phyloP scores from a whole-genome alignment of 2,113 vertebrate species.

The Carassius carassius region DNA sequence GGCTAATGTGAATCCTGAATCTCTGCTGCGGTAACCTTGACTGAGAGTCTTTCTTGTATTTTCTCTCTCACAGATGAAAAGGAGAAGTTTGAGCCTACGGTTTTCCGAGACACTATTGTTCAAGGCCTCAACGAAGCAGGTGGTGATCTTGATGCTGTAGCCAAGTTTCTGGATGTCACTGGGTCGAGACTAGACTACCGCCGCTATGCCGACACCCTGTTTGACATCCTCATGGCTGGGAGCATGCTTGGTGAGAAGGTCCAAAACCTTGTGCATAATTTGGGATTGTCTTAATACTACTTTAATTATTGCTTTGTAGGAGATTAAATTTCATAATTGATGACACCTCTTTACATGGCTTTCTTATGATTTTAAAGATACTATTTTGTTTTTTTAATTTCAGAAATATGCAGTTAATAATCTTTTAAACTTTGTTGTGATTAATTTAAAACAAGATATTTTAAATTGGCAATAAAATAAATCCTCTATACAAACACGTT shows the following conservation, averaged over 20 bases:
- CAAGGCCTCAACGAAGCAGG: constrained; percentile 90
- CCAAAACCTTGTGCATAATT: background rate
- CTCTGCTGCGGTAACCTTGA: background rate
- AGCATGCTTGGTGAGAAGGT: constrained; percentile 87
- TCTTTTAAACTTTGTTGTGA: background rate
- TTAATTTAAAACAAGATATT: background rate
- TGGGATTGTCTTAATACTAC: background rate
- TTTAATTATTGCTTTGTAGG: background rate
- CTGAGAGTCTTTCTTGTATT: background rate
- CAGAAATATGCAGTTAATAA: background rate
- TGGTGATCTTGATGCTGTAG: constrained; percentile 87
- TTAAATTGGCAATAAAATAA: background rate
- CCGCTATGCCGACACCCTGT: constrained; percentile 92
- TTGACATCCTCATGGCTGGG: constrained; percentile 92
- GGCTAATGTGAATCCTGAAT: background rate
- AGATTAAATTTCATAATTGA: background rate
- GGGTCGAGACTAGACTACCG: constrained; percentile 91
- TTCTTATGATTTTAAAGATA: background rate
- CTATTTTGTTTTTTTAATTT: background rate
- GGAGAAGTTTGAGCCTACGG: constrained; percentile 95
- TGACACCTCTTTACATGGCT: background rate
- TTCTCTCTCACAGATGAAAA: constrained; percentile 85
- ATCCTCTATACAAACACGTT: too few species aligned
- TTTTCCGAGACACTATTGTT: constrained; percentile 91
- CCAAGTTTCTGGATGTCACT: constrained; percentile 88